A percentile compares a stretch with the other conserved stretches of the same genome.
These are phyloP conservation scores for Elephantulus edwardii DNA, from an alignment of 2,113 vertebrate genomes.

Conservation along the genomic window DNA sequence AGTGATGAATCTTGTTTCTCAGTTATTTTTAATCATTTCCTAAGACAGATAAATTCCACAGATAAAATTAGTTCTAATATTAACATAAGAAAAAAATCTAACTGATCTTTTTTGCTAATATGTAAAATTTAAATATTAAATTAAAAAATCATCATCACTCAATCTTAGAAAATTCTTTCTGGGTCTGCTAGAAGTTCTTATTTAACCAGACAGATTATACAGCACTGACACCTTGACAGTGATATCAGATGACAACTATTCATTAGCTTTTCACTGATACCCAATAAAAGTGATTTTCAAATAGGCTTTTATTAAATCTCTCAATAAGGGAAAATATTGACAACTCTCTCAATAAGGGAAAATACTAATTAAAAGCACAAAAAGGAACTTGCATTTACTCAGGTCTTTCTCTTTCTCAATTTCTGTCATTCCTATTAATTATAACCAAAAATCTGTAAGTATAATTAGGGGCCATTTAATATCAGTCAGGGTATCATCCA, in stretches of 20 bases:
- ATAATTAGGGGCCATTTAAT: neutral
- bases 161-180: constrained; percentile 34
- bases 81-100: neutral
- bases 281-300: neutral
- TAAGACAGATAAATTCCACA: constrained; percentile 3
- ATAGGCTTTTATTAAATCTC: neutral
- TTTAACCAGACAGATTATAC: neutral
- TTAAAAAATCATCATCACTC: neutral
- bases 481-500: too few species aligned
- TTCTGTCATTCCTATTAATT: constrained; percentile 4
- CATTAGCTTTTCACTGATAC: neutral
- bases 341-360: neutral
- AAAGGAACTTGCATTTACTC: neutral
- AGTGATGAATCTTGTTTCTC: too few species aligned
- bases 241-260: neutral
- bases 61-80: constrained; percentile 39
- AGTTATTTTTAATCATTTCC: constrained; percentile 29
- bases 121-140: constrained; percentile 24
- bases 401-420: neutral
- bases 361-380: constrained; percentile 52
- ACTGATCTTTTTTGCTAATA: neutral
- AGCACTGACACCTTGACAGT: neutral
- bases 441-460: constrained; percentile 30
- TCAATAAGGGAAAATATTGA: neutral
- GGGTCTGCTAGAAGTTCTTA: neutral